Conservation (phyloP, 1,140 invertebrate genomes). For the Homarus americanus region DNA sequence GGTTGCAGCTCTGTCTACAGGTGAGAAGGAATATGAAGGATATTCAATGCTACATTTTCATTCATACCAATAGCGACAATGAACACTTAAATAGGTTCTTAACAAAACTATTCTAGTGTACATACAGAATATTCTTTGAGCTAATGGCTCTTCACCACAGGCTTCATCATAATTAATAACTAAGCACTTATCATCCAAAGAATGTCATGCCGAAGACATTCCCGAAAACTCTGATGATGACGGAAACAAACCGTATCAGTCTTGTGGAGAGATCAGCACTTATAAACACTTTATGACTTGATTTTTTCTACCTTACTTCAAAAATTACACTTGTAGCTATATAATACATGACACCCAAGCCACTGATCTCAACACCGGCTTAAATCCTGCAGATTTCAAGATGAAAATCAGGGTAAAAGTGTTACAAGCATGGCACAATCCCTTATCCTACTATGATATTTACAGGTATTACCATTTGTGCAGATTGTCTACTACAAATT, state of each 20-base stretch:
- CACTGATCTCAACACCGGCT: slow-evolving; percentile 55
- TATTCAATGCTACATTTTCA: slow-evolving; percentile 46
- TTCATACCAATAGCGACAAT: slow-evolving; percentile 55
- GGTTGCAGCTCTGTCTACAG: slow-evolving; percentile 49
- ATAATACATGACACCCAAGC: slow-evolving; percentile 18
- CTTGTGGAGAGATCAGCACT: slow-evolving; percentile 42
- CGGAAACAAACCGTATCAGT: slow-evolving; percentile 26
- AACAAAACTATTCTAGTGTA: slow-evolving; percentile 70
- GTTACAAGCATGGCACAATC: slow-evolving; percentile 46
- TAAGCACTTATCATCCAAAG: slow-evolving; percentile 44
- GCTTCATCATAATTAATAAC: slow-evolving; percentile 36
- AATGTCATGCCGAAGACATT: slow-evolving; percentile 26
- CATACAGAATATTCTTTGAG: slow-evolving; percentile 66
- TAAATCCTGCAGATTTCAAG: slow-evolving; percentile 13
- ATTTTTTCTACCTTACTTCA: not conserved
- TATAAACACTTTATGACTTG: not conserved
- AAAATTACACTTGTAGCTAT: slow-evolving; percentile 7
- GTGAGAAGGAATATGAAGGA: slow-evolving; percentile 58
- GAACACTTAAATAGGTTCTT: slow-evolving; percentile 59
- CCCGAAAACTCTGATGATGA: slow-evolving; percentile 20
- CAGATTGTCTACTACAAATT: slow-evolving; percentile 70
- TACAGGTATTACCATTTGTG: slow-evolving; percentile 70
- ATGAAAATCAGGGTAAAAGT: slow-evolving; percentile 25
- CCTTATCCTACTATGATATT: slow-evolving; percentile 54
- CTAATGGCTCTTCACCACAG: slow-evolving; percentile 54